Conservation (phyloP, 2,113 vertebrate genomes). For the Dromaius novaehollandiae region DNA sequence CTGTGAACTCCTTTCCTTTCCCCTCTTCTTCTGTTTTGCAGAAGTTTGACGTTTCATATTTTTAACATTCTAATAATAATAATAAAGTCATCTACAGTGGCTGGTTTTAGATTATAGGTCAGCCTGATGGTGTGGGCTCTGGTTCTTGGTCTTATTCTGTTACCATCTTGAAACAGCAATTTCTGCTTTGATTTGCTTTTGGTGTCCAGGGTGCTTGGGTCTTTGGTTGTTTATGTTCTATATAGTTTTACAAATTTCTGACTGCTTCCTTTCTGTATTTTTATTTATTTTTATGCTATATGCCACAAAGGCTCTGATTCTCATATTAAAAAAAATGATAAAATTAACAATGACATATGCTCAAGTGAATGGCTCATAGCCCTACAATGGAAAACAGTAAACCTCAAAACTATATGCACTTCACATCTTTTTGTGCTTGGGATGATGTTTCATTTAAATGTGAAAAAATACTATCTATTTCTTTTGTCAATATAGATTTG, state of each 20-base stretch:
- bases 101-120: not conserved
- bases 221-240: not conserved
- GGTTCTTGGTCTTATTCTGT: not conserved
- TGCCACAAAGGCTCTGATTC: not conserved
- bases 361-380: not conserved
- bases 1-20: not conserved
- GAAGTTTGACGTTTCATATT: not conserved
- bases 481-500: not conserved
- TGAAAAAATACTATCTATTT: not conserved
- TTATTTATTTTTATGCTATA: not conserved
- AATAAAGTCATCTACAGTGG: not conserved
- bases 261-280: not conserved
- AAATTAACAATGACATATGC: not conserved
- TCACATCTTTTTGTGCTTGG: not conserved
- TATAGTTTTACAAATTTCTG: not conserved
- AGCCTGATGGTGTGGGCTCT: not conserved
- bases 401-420: not conserved
- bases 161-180: not conserved
- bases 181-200: not conserved
- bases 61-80: not conserved
- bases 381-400: not conserved
- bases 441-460: not conserved
- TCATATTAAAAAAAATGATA: not conserved
- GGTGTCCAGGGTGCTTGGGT: accelerated
- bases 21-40: not conserved